Conservation (phyloP, 1,140 invertebrate genomes). For the Hycleus phaleratus region DNA sequence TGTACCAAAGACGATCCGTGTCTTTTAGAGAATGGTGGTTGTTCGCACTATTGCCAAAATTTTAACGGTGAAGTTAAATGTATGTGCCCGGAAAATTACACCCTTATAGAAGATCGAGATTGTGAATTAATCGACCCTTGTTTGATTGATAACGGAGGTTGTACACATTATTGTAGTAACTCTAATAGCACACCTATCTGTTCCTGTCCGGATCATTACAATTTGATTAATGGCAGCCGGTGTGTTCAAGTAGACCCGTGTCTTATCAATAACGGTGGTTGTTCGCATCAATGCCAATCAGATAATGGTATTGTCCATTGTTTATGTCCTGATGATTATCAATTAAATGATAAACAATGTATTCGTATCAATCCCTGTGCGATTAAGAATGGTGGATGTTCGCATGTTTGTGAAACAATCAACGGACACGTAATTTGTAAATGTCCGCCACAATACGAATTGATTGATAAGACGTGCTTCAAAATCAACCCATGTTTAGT, state of each 20-base stretch:
- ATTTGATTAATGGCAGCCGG: constrained; percentile 46
- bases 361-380: constrained; percentile 45
- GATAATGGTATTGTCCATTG: constrained; percentile 48
- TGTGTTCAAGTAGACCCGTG: constrained; percentile 65
- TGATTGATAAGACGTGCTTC: constrained; percentile 40
- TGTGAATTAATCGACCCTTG: constrained; percentile 61
- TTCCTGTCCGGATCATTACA: constrained; percentile 45
- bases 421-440: constrained; percentile 24
- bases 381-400: constrained; percentile 52
- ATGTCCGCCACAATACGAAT: constrained; percentile 26
- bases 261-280: constrained; percentile 51
- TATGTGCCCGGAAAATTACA: constrained; percentile 40
- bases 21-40: constrained; percentile 50
- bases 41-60: constrained; percentile 58
- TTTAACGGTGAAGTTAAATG: constrained; percentile 51
- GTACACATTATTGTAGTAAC: constrained; percentile 50
- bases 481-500: constrained; percentile 39
- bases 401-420: constrained; percentile 29
- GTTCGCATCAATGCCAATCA: constrained; percentile 51
- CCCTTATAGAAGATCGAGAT: constrained; percentile 35
- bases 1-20: constrained; percentile 63
- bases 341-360: constrained; percentile 44
- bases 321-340: constrained; percentile 51
- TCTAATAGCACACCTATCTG: constrained; percentile 41
- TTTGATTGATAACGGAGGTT: constrained; percentile 54